Percentiles rank a stretch among this genome's conserved stretches.
Conservation (phyloP, 2,888 invertebrate species). For the Chelonus formosanus region DNA sequence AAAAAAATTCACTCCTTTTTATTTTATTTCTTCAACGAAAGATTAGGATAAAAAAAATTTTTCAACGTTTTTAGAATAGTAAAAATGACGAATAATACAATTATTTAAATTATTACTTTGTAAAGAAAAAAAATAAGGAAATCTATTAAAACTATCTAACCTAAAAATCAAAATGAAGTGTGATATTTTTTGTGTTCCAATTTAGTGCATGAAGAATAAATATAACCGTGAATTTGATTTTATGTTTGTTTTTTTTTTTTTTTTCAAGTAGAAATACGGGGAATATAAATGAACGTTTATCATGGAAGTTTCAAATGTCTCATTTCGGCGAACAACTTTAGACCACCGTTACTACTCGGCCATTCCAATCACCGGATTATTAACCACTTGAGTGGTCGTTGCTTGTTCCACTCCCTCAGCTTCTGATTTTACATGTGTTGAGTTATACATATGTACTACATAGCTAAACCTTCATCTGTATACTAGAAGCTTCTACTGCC, state of each 20-base stretch:
- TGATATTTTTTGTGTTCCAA: too few species aligned
- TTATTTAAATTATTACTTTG: too few species aligned
- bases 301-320: slow-evolving; percentile 33
- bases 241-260: not conserved
- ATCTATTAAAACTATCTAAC: too few species aligned
- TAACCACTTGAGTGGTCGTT: slow-evolving; percentile 43
- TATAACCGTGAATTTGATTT: not conserved
- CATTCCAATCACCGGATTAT: slow-evolving; percentile 43
- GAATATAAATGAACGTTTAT: slow-evolving; percentile 20
- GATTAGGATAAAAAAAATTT: too few species aligned
- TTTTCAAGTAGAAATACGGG: not conserved
- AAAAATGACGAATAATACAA: too few species aligned
- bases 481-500: slow-evolving; percentile 1
- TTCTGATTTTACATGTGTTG: not conserved
- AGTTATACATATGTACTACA: slow-evolving; percentile 10
- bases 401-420: slow-evolving; percentile 11
- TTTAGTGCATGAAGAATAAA: not conserved
- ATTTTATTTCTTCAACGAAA: too few species aligned
- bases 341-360: slow-evolving; percentile 32
- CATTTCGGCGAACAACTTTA: slow-evolving; percentile 37
- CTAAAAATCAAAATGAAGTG: slow-evolving; percentile 1
- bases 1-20: too few species aligned
- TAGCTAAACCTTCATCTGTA: slow-evolving; percentile 16
- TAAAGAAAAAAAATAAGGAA: too few species aligned
- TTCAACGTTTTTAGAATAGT: too few species aligned